Base-by-base conservation (phyloP, 2,113 vertebrate genomes). In the Oreotrochilus melanogaster region DNA sequence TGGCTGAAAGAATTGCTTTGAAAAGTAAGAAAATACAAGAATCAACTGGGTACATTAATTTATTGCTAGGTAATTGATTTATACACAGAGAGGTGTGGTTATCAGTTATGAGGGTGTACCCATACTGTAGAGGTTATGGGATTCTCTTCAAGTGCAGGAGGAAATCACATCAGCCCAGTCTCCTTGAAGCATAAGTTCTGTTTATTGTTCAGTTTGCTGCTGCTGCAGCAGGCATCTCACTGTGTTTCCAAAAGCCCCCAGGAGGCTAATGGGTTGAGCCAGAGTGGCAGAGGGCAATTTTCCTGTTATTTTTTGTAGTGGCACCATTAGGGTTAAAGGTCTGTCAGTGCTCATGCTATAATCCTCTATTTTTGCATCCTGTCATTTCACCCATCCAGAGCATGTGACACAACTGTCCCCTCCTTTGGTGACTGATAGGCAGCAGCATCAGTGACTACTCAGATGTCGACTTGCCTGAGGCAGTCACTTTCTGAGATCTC, bases 401-500 rank as follows among this genome's bases (percentile, higher is more conserved):
- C 86, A 61, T 73, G 79, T 86, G 79, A 69, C 86, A 70, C 31
- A 24, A 65, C 23, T 78, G 86, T 90, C 92, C 86, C 69, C 56
- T 95, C 48, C 83, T 66, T 84, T 86, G 79, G 79, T 89, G 94
- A 87, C 71, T 78, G 76, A 72, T 23, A 91, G 89, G 73, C 76
- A 80, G 94, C 89, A 82, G 91, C 78, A 89, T 71, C 83, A 80
- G 69, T 83, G 86, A 33, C 83, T 81, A 1, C 94, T 93, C 69
- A 35, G 60, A 78, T 93, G 56, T 86, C 48, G 19, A 88, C 72
- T 91, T 93, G 92, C 94, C 89, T 6, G 83, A 86, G 89, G 94
- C 91, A 75, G 12, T 92, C 33, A 79, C 93, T 90, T 88, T 93
- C 89, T 78, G 93, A 92, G 92, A 47, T 81, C 79, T 87, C 65